Evolutionary conservation across 2,113 vertebrate species (phyloP).

Genomic region (Ochotona curzoniae): DNA sequence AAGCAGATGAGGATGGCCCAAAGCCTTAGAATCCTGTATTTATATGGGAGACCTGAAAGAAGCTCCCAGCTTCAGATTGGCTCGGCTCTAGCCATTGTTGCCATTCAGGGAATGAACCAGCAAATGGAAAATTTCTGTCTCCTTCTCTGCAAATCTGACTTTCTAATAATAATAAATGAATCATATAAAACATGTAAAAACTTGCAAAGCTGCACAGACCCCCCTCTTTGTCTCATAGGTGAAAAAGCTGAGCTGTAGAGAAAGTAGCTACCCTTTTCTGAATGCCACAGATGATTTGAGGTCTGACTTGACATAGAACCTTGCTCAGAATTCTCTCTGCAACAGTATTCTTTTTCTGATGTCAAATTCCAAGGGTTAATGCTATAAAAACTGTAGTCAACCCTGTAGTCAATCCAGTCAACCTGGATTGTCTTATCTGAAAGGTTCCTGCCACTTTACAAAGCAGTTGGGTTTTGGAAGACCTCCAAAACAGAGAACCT

Average conservation of each 20-base stretch:
- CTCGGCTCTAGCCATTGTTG: no score
- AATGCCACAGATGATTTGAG: neutral
- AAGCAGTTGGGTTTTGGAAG: conserved; percentile 5
- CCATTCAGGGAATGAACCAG: no score
- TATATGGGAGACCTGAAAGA: no score
- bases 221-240: neutral
- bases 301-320: neutral
- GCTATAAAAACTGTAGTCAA: neutral
- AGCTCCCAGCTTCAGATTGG: no score
- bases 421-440: neutral
- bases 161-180: no score
- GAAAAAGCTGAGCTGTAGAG: neutral
- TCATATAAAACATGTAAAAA: neutral
- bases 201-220: neutral
- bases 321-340: neutral
- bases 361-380: conserved; percentile 19
- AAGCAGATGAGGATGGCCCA: no score
- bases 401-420: no score
- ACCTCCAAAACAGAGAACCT: conserved; percentile 38
- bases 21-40: no score
- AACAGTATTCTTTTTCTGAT: conserved; percentile 17
- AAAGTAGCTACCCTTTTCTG: neutral
- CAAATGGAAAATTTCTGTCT: no score
- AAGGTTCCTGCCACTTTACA: conserved; percentile 27
- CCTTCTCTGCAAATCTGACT: no score